These are phyloP conservation scores for Clusia tigrina DNA, from an alignment of 2,888 invertebrate genomes.

Conservation along the genomic window DNA sequence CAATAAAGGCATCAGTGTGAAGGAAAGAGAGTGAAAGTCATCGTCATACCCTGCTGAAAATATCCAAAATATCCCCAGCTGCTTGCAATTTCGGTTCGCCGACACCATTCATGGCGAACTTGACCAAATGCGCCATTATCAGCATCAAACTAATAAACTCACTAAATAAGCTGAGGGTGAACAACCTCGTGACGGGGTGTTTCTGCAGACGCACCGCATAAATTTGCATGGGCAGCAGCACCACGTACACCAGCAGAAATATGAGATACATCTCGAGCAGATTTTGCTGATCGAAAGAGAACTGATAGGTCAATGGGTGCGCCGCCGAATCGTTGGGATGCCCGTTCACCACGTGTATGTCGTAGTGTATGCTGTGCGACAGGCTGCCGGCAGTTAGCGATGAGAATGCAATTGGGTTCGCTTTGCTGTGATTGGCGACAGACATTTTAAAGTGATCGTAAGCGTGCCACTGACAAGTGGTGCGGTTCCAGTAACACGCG, in stretches of 20 bases:
- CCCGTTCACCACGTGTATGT: conserved; percentile 96
- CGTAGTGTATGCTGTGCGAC: conserved; percentile 73
- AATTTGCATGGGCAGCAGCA: conserved; percentile 87
- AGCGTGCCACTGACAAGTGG: conserved; percentile 85
- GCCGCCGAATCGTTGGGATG: conserved; percentile 85
- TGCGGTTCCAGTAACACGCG: conserved; percentile 84
- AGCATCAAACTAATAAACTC: conserved; percentile 87
- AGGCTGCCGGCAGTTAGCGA: conserved; percentile 18
- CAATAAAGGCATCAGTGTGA: neutral
- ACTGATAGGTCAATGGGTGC: conserved; percentile 91
- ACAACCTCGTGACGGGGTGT: conserved; percentile 89
- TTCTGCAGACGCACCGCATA: conserved; percentile 89
- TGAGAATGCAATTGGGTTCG: neutral
- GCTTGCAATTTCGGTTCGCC: conserved; percentile 84
- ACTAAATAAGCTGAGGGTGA: conserved; percentile 84
- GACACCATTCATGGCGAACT: conserved; percentile 89
- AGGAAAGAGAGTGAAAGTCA: conserved; percentile 1
- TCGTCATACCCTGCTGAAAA: conserved; percentile 81
- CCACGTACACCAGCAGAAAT: conserved; percentile 85
- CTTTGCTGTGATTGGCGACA: conserved; percentile 31
- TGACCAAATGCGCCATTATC: conserved; percentile 87
- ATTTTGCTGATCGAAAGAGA: conserved; percentile 95
- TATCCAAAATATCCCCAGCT: conserved; percentile 91
- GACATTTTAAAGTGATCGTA: conserved; percentile 64
- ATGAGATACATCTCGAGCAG: conserved; percentile 89